Percentiles rank a stretch among this genome's conserved stretches.
These are phyloP conservation scores for Solea senegalensis DNA, from an alignment of 2,113 vertebrate genomes.

Conservation along the genomic window DNA sequence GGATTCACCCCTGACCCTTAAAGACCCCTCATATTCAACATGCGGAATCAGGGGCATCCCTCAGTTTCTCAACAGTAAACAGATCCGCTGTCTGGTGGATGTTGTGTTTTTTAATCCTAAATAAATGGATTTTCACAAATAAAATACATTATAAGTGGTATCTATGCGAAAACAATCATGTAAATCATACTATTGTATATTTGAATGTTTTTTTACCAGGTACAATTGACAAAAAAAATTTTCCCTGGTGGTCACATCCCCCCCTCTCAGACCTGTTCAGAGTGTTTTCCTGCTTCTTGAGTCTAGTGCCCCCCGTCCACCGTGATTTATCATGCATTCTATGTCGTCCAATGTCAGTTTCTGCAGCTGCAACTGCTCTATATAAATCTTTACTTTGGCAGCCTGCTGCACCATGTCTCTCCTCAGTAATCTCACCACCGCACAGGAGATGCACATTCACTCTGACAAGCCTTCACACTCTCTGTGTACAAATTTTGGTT, in stretches of 20 bases:
- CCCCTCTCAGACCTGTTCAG: conserved; percentile 24
- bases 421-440: conserved; percentile 67
- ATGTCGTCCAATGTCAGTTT: conserved; percentile 80
- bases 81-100: conserved; percentile 5
- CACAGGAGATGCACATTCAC: conserved; percentile 63
- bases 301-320: conserved; percentile 75
- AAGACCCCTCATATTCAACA: conserved; percentile 61
- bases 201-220: background rate
- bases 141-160: background rate
- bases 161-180: too few relatives aligned
- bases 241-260: conserved; percentile 28
- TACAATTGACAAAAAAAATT: background rate
- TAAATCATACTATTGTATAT: background rate
- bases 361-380: conserved; percentile 78
- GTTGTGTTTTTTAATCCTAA: background rate
- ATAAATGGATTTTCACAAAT: background rate
- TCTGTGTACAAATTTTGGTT: conserved; percentile 61
- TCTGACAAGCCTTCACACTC: conserved; percentile 65
- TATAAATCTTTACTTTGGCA: conserved; percentile 81
- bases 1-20: conserved; percentile 72
- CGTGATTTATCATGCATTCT: conserved; percentile 80
- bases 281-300: conserved; percentile 68
- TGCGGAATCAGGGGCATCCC: conserved; percentile 48
- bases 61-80: conserved; percentile 39
- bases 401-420: conserved; percentile 62